These are phyloP conservation scores for Amblyjoppa proteus DNA, from an alignment of 2,888 invertebrate genomes.

Conservation along the genomic window DNA sequence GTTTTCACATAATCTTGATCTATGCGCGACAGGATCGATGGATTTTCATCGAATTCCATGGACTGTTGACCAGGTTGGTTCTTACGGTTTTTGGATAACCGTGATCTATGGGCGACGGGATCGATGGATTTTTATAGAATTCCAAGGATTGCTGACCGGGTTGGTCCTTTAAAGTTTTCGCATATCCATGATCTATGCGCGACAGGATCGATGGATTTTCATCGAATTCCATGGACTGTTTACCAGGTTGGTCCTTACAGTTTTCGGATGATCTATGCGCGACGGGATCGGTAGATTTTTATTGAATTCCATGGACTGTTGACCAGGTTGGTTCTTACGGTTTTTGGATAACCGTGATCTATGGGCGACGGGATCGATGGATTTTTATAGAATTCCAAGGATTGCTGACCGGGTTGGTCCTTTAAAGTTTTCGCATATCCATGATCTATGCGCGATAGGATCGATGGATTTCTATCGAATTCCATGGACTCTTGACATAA, in stretches of 20 bases:
- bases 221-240: not conserved
- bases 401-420: too few species aligned
- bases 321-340: too few species aligned
- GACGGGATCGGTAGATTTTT: not conserved
- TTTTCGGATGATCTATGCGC: too few species aligned
- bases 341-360: too few species aligned
- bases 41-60: constrained; percentile 21
- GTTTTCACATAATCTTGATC: constrained; percentile 10
- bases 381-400: too few species aligned
- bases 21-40: constrained; percentile 9
- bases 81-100: not conserved
- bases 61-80: not conserved
- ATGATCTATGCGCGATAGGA: too few species aligned
- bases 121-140: constrained; percentile 21
- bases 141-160: not conserved
- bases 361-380: too few species aligned
- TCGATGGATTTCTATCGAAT: too few species aligned
- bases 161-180: not conserved
- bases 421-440: too few species aligned
- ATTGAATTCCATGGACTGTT: not conserved
- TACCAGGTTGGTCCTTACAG: too few species aligned
- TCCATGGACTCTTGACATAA: too few species aligned
- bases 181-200: constrained; percentile 9
- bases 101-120: constrained; percentile 6
- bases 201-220: too few species aligned